A percentile compares a stretch with the other conserved stretches of the same genome.
Conservation (phyloP, 2,113 vertebrate species). For the human (Homo sapiens) region GRCh38 chr3:140338501-140339000, state of each 20-base stretch:
- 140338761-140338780: not conserved
- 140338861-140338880: not conserved
- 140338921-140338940: not conserved
- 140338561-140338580: not conserved
- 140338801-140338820: not conserved
- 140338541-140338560: not conserved
- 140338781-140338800: not conserved
- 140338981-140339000: not conserved
- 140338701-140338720: not conserved
- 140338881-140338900: not conserved
- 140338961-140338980: not conserved
- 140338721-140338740: not conserved
- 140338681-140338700: not conserved
- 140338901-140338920: not conserved
- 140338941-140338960: not conserved
- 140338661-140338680: not conserved
- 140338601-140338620: too few relatives aligned
- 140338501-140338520: not conserved
- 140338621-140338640: too few relatives aligned
- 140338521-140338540: not conserved
- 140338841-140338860: not conserved
- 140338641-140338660: not conserved
- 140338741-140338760: not conserved
- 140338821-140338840: fast-evolving
- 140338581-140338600: not conserved